A percentile compares a stretch with the other conserved stretches of the same genome.
Evolutionary conservation across 2,888 invertebrate genomes (phyloP).

Genomic region (Lissocephala sabroskyi): DNA sequence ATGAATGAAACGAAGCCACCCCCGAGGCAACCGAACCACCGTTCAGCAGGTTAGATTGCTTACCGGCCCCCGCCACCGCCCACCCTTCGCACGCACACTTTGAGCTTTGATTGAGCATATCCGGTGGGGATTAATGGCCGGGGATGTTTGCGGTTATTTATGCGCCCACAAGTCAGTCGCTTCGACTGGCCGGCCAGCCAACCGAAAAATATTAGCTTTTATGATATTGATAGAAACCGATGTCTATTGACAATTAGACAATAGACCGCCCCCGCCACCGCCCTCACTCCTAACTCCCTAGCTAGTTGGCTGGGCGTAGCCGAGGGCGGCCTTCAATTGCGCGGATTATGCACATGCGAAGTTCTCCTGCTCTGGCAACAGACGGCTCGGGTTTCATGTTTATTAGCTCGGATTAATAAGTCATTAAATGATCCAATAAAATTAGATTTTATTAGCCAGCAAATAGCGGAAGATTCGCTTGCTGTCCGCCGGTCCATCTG

Average conservation of each 20-base stretch:
- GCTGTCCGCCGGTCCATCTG: too few relatives aligned
- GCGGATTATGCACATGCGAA: slow-evolving; percentile 32
- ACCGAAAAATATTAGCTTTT: slow-evolving; percentile 69
- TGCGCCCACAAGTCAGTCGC: slow-evolving; percentile 40
- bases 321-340: slow-evolving; percentile 20
- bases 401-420: slow-evolving; percentile 67
- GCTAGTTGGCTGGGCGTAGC: slow-evolving; percentile 32
- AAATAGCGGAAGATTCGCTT: too few relatives aligned
- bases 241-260: slow-evolving; percentile 71
- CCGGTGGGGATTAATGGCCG: slow-evolving; percentile 68
- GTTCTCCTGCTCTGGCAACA: slow-evolving; percentile 41
- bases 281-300: slow-evolving; percentile 11
- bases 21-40: slow-evolving; percentile 29
- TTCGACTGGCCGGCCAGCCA: slow-evolving; percentile 47
- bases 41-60: slow-evolving; percentile 19
- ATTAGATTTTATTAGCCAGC: too few relatives aligned
- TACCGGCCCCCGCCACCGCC: slow-evolving; percentile 17
- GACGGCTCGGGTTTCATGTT: slow-evolving; percentile 45
- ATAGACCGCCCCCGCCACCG: slow-evolving; percentile 28
- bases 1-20: slow-evolving; percentile 65
- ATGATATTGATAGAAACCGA: slow-evolving; percentile 68
- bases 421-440: slow-evolving; percentile 61
- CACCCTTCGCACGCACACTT: slow-evolving; percentile 45
- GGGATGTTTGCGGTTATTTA: slow-evolving; percentile 45
- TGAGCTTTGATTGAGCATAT: slow-evolving; percentile 71